These are phyloP conservation scores for Himalopsyche tibetana DNA, from an alignment of 2,888 invertebrate species.

Conservation along the genomic window DNA sequence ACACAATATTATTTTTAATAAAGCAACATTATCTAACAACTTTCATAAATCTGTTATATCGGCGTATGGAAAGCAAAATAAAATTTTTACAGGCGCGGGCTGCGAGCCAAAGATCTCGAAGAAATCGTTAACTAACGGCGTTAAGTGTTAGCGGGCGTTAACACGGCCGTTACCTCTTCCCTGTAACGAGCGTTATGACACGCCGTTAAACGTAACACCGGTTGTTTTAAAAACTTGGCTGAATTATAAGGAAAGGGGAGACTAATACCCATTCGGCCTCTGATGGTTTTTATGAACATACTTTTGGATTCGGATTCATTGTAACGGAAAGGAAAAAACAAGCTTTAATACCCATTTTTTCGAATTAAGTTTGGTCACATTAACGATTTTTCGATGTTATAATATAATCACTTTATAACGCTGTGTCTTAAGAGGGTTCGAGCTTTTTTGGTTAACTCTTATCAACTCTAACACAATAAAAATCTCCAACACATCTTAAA, in stretches of 20 bases:
- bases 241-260: slow-evolving; percentile 43
- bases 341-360: too few relatives aligned
- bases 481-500: too few relatives aligned
- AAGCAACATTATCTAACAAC: neutral
- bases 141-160: slow-evolving; percentile 59
- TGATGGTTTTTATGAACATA: neutral
- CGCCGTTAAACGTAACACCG: slow-evolving; percentile 53
- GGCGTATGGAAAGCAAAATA: slow-evolving; percentile 1
- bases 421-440: too few relatives aligned
- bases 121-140: slow-evolving; percentile 57
- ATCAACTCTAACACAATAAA: too few relatives aligned
- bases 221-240: slow-evolving; percentile 48
- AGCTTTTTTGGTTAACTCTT: too few relatives aligned
- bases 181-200: slow-evolving; percentile 50
- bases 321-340: too few relatives aligned
- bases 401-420: too few relatives aligned
- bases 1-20: neutral
- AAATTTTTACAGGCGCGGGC: neutral
- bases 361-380: too few relatives aligned
- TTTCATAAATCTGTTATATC: neutral
- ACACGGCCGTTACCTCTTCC: slow-evolving; percentile 52
- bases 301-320: too few relatives aligned
- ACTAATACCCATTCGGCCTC: neutral
- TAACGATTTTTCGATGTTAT: too few relatives aligned
- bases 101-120: slow-evolving; percentile 41